Percentiles rank a stretch among this genome's conserved stretches.
Conservation (phyloP, 2,888 invertebrate species). For the Alviniconcha strummeri region DNA sequence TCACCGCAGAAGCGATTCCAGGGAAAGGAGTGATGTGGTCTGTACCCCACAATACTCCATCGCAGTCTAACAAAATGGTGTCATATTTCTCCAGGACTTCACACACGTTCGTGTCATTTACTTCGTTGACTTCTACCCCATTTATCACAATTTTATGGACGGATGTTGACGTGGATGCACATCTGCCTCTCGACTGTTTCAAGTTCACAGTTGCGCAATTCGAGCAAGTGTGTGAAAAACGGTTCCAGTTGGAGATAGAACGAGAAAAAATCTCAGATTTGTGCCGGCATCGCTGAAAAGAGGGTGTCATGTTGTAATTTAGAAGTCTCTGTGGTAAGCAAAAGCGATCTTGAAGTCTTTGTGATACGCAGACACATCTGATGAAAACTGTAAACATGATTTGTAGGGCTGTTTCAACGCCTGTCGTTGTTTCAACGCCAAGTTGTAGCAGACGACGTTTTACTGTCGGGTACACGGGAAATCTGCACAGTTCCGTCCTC, state of each 20-base stretch:
- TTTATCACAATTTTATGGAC: neutral
- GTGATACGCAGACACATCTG: neutral
- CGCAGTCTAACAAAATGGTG: constrained; percentile 62
- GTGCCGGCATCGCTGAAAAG: too few relatives aligned
- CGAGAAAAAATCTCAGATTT: too few relatives aligned
- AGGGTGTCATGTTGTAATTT: too few relatives aligned
- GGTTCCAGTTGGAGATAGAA: too few relatives aligned
- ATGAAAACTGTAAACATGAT: too few relatives aligned
- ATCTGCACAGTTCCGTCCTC: too few relatives aligned
- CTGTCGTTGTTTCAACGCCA: too few relatives aligned
- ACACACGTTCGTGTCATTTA: constrained; percentile 20
- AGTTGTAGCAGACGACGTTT: constrained; percentile 12
- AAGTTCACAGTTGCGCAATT: neutral
- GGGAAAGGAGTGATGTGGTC: constrained; percentile 59
- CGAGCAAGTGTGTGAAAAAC: too few relatives aligned
- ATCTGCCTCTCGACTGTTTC: too few relatives aligned
- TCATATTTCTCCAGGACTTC: constrained; percentile 54
- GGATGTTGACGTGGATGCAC: neutral
- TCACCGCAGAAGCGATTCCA: constrained; percentile 52
- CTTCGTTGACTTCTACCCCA: constrained; percentile 8
- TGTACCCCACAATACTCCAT: constrained; percentile 62
- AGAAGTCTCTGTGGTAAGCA: too few relatives aligned
- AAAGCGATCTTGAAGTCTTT: neutral
- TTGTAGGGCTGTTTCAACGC: too few relatives aligned
- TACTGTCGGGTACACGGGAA: neutral